These are phyloP conservation scores for Incurvaria masculella DNA, from an alignment of 2,888 invertebrate genomes.

Conservation along the genomic window DNA sequence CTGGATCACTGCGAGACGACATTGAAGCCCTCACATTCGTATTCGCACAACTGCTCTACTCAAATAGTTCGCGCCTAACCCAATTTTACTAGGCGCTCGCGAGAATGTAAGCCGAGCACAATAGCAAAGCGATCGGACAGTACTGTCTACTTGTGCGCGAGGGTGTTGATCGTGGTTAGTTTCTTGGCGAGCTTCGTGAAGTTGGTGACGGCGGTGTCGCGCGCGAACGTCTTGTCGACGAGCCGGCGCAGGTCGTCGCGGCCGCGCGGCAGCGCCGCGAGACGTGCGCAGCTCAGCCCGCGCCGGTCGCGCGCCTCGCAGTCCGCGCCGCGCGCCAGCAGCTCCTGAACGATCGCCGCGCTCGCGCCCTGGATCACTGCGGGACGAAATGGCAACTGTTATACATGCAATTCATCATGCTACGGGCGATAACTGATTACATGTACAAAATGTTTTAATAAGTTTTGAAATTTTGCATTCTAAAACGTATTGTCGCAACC, in stretches of 20 bases:
- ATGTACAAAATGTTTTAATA: too few relatives aligned
- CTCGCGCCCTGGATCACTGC: conserved; percentile 43
- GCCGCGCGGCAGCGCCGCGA: conserved; percentile 28
- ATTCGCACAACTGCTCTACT: too few relatives aligned
- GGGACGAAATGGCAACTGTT: too few relatives aligned
- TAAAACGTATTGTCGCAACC: too few relatives aligned
- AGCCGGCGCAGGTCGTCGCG: conserved; percentile 35
- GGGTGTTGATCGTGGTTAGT: conserved; percentile 22
- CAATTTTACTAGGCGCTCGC: too few relatives aligned
- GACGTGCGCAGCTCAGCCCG: conserved; percentile 30
- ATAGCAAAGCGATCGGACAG: background rate
- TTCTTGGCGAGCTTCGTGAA: conserved; percentile 44
- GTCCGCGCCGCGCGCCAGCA: conserved; percentile 42
- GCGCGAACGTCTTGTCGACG: conserved; percentile 37
- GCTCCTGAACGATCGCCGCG: conserved; percentile 34
- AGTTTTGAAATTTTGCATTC: too few relatives aligned
- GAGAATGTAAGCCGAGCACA: conserved; percentile 1
- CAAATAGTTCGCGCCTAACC: too few relatives aligned
- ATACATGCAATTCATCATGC: background rate
- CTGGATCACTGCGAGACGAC: conserved; percentile 43
- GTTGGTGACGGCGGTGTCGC: conserved; percentile 37
- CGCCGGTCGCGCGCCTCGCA: conserved; percentile 27
- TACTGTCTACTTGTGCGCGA: background rate
- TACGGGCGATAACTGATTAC: too few relatives aligned
- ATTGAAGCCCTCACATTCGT: too few relatives aligned